Conservation (phyloP, 2,888 invertebrate species). For the Melanophora roralis region DNA sequence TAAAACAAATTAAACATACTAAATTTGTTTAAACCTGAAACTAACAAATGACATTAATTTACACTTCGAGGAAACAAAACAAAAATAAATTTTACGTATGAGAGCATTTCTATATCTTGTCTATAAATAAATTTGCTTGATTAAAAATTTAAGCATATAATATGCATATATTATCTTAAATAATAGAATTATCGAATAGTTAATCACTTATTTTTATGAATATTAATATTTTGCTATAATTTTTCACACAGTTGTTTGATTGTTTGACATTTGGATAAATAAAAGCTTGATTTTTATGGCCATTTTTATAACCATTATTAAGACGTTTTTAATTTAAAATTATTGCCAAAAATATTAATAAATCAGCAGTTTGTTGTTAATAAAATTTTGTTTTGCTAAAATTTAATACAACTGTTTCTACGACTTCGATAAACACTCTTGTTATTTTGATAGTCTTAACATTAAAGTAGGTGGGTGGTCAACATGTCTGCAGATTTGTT, state of each 20-base stretch:
- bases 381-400: no score
- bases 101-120: neutral
- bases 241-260: constrained; percentile 2
- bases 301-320: constrained; percentile 9
- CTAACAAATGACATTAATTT: constrained; percentile 22
- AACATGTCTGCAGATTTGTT: no score
- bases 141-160: neutral
- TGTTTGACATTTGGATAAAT: constrained; percentile 17
- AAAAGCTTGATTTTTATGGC: constrained; percentile 22
- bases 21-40: neutral
- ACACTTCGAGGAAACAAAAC: constrained; percentile 61
- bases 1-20: neutral
- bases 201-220: no score
- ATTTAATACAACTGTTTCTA: neutral
- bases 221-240: constrained; percentile 11
- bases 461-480: no score
- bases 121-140: neutral
- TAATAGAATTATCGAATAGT: neutral
- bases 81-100: constrained; percentile 38
- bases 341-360: neutral
- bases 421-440: no score
- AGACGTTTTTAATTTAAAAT: neutral
- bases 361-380: neutral
- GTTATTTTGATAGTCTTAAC: no score
- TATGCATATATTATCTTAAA: constrained; percentile 6